phyloP scores from a whole-genome alignment of 2,797 vertebrate genomes.

The Spinus olivaceus region DNA sequence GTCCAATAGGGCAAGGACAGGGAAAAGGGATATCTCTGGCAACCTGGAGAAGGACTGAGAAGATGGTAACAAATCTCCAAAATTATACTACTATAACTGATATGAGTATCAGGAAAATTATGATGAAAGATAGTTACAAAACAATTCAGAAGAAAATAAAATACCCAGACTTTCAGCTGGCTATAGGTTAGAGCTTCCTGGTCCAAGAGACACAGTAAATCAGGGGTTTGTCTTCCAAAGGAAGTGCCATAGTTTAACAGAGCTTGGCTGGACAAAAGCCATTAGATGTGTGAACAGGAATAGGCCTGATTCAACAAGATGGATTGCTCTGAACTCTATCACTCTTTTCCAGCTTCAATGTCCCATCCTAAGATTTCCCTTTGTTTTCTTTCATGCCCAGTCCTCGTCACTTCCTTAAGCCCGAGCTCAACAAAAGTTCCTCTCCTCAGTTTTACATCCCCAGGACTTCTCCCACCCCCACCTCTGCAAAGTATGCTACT shows the following conservation, averaged over 20 bases:
- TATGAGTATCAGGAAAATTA: not conserved
- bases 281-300: slow-evolving; percentile 57
- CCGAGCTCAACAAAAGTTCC: slow-evolving; percentile 40
- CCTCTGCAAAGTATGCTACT: not conserved
- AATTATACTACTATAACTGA: not conserved
- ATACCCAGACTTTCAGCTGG: not conserved
- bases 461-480: not conserved
- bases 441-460: slow-evolving; percentile 30
- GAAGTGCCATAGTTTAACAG: slow-evolving; percentile 51
- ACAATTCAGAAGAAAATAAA: not conserved
- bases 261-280: slow-evolving; percentile 55
- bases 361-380: slow-evolving; percentile 39
- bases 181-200: slow-evolving; percentile 22
- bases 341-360: slow-evolving; percentile 37
- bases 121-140: not conserved
- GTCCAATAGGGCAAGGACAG: not conserved
- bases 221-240: slow-evolving; percentile 47
- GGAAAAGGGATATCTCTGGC: not conserved
- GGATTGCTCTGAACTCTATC: slow-evolving; percentile 59
- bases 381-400: slow-evolving; percentile 57
- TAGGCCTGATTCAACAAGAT: slow-evolving; percentile 58
- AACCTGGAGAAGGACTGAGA: not conserved
- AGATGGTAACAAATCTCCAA: not conserved
- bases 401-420: slow-evolving; percentile 43
- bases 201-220: slow-evolving; percentile 41